Evolutionary conservation across 2,113 vertebrate genomes (phyloP), one percentile per base, ranked within the genome.

Genomic region (Platichthys flesus): DNA sequence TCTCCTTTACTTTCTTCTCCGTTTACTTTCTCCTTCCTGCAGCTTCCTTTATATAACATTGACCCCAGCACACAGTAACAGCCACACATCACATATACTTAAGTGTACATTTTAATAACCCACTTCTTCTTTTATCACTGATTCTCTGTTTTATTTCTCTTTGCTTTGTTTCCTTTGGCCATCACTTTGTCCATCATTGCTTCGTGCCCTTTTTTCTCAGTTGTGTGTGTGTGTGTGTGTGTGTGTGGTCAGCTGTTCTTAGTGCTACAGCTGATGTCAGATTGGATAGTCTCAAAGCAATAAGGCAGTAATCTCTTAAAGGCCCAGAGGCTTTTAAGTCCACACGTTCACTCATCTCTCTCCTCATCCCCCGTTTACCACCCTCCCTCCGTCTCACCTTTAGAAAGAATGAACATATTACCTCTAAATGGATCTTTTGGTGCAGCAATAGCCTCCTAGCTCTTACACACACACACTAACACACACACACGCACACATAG

Each of bases 251-350:
- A 91, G 89, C 86, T 90, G 86, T 85, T 89, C 87, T 85, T 77
- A 79, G 83, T 47, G 79, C 85, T 89, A 87, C 83, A 87, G 79
- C 83, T 88, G 89, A 93, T 91, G 92, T 90, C 90, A 90, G 88
- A 91, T 85, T 84, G 88, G 89, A 89, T 60, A 90, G 92, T 93
- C 91, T 92, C 92, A 92, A 91, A 92, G 92, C 92, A 93, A 93
- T 93, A 93, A 90, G 74, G 82, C 82, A 85, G 87, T 93, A 92
- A 93, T 93, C 86, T 90, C 85, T 90, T 90, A 77, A 89, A 91
- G 85, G 88, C 92, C 88, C 90, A 80, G 83, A 90, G 89, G 90
- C 88, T 82, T 88, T 81, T 78, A 86, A 84, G 86, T 90, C 87
- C 86, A 90, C 84, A 85, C 51, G 21, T 85, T 76, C 83, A 72